These are phyloP conservation scores for Micrasema minimum DNA, from an alignment of 1,140 invertebrate species.

Conservation along the genomic window DNA sequence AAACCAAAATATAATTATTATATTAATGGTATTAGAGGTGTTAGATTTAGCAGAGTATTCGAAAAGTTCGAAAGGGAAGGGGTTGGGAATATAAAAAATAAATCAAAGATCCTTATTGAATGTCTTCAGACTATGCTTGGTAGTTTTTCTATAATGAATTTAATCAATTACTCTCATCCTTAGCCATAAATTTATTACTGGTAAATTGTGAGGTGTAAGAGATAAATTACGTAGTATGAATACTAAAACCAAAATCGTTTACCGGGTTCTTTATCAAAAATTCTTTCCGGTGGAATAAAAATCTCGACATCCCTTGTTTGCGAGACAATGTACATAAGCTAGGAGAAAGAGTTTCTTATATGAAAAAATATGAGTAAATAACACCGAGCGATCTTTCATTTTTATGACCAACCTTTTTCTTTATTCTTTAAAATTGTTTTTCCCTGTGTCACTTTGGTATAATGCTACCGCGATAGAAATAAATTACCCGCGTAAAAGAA, in stretches of 20 bases:
- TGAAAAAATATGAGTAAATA: constrained; percentile 52
- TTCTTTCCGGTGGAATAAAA: constrained; percentile 20
- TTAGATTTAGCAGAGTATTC: too few species aligned
- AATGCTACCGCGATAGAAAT: constrained; percentile 52
- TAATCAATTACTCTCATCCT: too few species aligned
- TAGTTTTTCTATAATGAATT: too few species aligned
- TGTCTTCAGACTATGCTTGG: too few species aligned
- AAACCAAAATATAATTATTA: too few species aligned
- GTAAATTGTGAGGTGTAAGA: too few species aligned
- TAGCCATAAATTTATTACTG: too few species aligned
- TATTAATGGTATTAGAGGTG: too few species aligned
- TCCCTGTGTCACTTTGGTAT: constrained; percentile 50
- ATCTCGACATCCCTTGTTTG: constrained; percentile 33
- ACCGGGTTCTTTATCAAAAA: constrained; percentile 25
- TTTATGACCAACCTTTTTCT: constrained; percentile 46
- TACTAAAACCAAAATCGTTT: constrained; percentile 31
- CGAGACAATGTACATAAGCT: constrained; percentile 21
- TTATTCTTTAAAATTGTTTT: constrained; percentile 52
- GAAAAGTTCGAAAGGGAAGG: too few species aligned
- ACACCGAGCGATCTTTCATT: constrained; percentile 51
- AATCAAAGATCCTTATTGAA: too few species aligned
- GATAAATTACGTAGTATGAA: too few species aligned
- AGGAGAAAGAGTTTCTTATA: constrained; percentile 42
- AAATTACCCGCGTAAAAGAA: constrained; percentile 52
- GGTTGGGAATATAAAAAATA: too few species aligned